Percentiles rank a stretch among this genome's conserved stretches.
Conservation (phyloP, 2,888 invertebrate species). For the Herminia tarsipennalis region DNA sequence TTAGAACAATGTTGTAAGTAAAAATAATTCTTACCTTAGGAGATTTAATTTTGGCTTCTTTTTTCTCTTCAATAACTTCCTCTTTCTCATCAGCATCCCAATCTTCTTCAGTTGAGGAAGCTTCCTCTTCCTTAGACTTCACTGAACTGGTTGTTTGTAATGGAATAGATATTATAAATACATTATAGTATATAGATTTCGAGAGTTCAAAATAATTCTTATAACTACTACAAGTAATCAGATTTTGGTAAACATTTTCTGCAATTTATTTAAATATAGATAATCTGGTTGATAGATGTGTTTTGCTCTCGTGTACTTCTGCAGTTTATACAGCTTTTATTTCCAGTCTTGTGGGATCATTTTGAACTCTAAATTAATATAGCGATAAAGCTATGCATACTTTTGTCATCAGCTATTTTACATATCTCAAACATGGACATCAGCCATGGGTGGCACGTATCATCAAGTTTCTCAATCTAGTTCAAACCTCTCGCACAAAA, state of each 20-base stretch:
- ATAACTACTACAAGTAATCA: constrained; percentile 10
- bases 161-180: constrained; percentile 15
- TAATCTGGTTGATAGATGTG: constrained; percentile 1
- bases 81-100: constrained; percentile 82
- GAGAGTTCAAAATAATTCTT: no score
- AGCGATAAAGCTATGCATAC: constrained; percentile 16
- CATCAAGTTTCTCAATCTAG: constrained; percentile 19
- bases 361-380: not conserved
- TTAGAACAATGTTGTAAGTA: no score
- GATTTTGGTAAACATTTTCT: not conserved
- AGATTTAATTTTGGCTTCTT: constrained; percentile 71
- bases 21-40: constrained; percentile 69
- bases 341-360: constrained; percentile 1
- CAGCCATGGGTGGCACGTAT: constrained; percentile 16
- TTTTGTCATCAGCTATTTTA: constrained; percentile 17
- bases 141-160: constrained; percentile 62
- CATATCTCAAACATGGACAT: constrained; percentile 19
- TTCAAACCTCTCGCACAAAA: constrained; percentile 32
- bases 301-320: constrained; percentile 1
- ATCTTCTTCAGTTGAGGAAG: constrained; percentile 80
- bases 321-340: not conserved
- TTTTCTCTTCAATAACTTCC: constrained; percentile 72
- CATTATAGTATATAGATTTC: no score
- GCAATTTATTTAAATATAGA: constrained; percentile 9
- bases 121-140: constrained; percentile 79